A percentile compares a stretch with the other conserved stretches of the same genome.
These are phyloP conservation scores for Zaprionus davidi DNA, from an alignment of 1,140 invertebrate genomes.

Conservation along the genomic window DNA sequence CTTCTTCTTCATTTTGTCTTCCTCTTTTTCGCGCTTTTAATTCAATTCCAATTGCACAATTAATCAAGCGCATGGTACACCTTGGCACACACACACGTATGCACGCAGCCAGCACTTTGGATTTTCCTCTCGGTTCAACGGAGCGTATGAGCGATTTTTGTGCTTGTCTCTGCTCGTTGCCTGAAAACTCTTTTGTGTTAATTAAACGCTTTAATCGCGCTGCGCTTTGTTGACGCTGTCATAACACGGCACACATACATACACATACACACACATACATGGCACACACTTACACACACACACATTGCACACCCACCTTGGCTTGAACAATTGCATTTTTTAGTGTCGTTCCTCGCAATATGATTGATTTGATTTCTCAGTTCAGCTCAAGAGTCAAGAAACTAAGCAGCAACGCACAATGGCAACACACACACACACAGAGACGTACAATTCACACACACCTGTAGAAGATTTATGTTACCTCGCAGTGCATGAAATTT, in stretches of 20 bases:
- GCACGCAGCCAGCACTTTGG: slow-evolving; percentile 12
- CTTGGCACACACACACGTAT: slow-evolving; percentile 48
- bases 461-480: slow-evolving; percentile 58
- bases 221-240: slow-evolving; percentile 77
- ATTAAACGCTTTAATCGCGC: slow-evolving; percentile 76
- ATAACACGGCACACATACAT: slow-evolving; percentile 56
- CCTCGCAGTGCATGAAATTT: slow-evolving; percentile 69
- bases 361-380: slow-evolving; percentile 80
- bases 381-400: slow-evolving; percentile 44
- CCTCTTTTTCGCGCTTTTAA: slow-evolving; percentile 65
- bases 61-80: slow-evolving; percentile 78
- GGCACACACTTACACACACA: slow-evolving; percentile 8
- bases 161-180: slow-evolving; percentile 59
- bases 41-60: slow-evolving; percentile 79
- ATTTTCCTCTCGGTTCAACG: slow-evolving; percentile 60
- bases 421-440: slow-evolving; percentile 28
- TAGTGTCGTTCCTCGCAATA: slow-evolving; percentile 74
- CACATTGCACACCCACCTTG: slow-evolving; percentile 21
- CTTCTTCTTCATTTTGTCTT: not conserved
- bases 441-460: not conserved
- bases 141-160: slow-evolving; percentile 78
- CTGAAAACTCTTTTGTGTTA: slow-evolving; percentile 77
- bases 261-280: slow-evolving; percentile 12
- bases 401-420: slow-evolving; percentile 66
- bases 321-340: slow-evolving; percentile 74